Base-by-base conservation (phyloP, 2,113 vertebrate species). In the Hymenochirus boettgeri region DNA sequence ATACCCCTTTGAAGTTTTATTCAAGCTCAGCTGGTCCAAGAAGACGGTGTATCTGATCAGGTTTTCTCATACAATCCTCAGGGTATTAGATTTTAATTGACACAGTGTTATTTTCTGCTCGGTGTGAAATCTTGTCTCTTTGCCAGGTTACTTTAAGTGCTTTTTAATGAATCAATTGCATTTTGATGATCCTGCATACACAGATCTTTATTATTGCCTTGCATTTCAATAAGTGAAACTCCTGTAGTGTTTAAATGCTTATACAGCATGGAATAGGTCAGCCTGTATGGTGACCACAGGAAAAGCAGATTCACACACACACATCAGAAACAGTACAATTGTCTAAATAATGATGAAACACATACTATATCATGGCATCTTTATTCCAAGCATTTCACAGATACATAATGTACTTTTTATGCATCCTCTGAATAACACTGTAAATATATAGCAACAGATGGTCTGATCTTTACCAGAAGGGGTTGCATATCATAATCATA, bases 121-220 rank as follows among this genome's bases (percentile, higher is more conserved):
- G 22, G 62, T 65, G 55, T 65, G 62, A 65, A 65, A 57, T 65
- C 62, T 57, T 65, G 62, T 65, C 62, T 65, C 53, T 47, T 57
- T 65, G 53, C 51, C 62, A 65, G 53, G 53, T 65, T 65, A 35
- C 62, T 57, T 65, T 57, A 57, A 65, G 54, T 65, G 53, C 53
- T 57, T 57, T 65, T 65, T 65, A 57, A 57, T 65, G 53, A 65
- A 65, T 65, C 62, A 65, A 65, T 65, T 56, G 62, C 62, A 57
- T 65, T 57, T 65, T 65, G 62, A 65, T 65, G 62, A 56, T 64
- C 62, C 51, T 54, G 26, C 53, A 50, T 25, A 64, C 52, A 56
- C 62, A 57, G 45, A 53, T 65, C 23, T 45, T 37, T 57, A 35
- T 65, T 35, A 47, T 35, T 65, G 29, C 26, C 26, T 39, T 21